Evolutionary conservation across 2,888 invertebrate species (phyloP).

Genomic region (Andrena trimmerana): DNA sequence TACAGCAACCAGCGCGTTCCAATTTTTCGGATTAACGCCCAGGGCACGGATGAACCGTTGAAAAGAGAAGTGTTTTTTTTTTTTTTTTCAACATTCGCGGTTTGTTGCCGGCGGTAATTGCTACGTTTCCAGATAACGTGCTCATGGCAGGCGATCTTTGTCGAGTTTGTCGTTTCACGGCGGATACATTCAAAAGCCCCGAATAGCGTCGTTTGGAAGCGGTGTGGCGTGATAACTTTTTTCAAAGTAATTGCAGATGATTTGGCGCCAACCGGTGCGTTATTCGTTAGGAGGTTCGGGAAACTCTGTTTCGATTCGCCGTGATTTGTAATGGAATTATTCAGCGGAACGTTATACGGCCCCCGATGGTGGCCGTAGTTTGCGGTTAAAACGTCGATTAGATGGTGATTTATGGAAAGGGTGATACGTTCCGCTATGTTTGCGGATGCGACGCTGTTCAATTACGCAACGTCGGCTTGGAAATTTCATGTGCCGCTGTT

Average conservation of each 20-base stretch:
- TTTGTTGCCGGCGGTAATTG: neutral
- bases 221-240: too few relatives aligned
- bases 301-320: neutral
- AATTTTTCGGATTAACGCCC: neutral
- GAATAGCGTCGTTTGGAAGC: neutral
- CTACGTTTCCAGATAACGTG: neutral
- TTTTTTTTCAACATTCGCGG: neutral
- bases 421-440: conserved; percentile 50
- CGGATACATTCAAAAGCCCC: neutral
- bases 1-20: neutral
- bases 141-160: neutral
- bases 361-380: conserved; percentile 32
- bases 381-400: conserved; percentile 66
- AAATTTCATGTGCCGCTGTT: conserved; percentile 41
- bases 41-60: neutral
- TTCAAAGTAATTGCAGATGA: too few relatives aligned
- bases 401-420: conserved; percentile 61
- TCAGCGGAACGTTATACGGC: conserved; percentile 50
- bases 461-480: conserved; percentile 41
- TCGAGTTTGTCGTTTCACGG: neutral
- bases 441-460: conserved; percentile 45
- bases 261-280: too few relatives aligned
- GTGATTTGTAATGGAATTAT: conserved; percentile 48
- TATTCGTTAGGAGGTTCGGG: neutral
- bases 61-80: neutral